Base-by-base conservation (phyloP, 2,888 invertebrate genomes). In the Microdon myrmicae region DNA sequence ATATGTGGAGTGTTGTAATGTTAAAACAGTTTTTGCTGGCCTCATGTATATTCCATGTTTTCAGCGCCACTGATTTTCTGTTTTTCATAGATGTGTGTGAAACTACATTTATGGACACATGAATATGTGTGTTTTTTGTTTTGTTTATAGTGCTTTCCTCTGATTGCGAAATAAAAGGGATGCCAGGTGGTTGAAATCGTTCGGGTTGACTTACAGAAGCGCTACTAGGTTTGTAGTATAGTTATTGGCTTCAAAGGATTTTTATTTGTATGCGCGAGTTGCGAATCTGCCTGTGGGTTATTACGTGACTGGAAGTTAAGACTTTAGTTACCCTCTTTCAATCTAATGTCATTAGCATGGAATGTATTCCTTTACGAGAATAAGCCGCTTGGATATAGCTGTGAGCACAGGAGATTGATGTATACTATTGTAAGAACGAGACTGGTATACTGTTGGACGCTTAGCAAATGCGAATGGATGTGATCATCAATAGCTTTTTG, bases 11-110 rank as follows among this genome's bases (percentile, higher is more conserved):
- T 45, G 35, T 48, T 32, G 34, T 12, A n/a, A n/a, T n/a, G 32
- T 43, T 38, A 48, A 48, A 41, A 41, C 41, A 19, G 49, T 56
- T 64, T 64, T 51, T 58, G 58, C 58, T 58, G 51, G 45, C 58
- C 58, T 64, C 64, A 64, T 64, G 64, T 51, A 64, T 64, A 58
- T 64, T 64, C 51, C 51, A 64, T 58, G 64, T 64, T 58, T 64
- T 51, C 64, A 58, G 58, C 64, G 47, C 58, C 47, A 58, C 51
- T 64, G 64, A 64, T 64, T 64, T 58, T 53, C 32, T 41, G 26
- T 41, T 41, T 34, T 49, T 39, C 22, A 47, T 20, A n/a, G n/a
- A n/a, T n/a, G n/a, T n/a, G n/a, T n/a, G n/a, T n/a, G n/a, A n/a
- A n/a, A n/a, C n/a, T n/a, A n/a, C n/a, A n/a, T n/a, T n/a, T n/a